Conservation (phyloP, 2,113 vertebrate species). For the Cyphomyrus plagiostoma region DNA sequence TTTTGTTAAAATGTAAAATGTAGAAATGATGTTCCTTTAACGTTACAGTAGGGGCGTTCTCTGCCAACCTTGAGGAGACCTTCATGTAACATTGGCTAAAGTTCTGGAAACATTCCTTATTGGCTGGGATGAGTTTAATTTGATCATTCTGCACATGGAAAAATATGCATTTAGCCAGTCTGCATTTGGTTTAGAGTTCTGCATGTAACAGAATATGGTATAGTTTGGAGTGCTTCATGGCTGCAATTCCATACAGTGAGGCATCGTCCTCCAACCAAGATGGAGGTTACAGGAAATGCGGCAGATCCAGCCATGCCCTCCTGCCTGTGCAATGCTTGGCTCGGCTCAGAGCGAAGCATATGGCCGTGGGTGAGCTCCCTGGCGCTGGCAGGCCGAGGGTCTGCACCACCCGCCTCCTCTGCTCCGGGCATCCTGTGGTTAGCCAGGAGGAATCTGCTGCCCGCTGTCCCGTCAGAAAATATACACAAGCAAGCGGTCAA, state of each 20-base stretch:
- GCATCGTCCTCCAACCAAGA: neutral
- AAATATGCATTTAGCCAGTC: neutral
- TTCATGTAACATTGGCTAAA: neutral
- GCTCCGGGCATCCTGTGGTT: neutral
- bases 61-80: neutral
- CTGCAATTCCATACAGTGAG: neutral
- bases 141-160: neutral
- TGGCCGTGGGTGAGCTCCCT: conserved; percentile 10
- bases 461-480: neutral
- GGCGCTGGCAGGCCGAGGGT: neutral
- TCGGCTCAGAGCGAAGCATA: neutral
- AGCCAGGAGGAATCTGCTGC: neutral
- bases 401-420: neutral
- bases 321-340: neutral
- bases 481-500: neutral
- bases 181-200: neutral
- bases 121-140: neutral
- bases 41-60: neutral
- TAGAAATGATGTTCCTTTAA: neutral
- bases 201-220: neutral
- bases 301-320: neutral
- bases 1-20: neutral
- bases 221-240: neutral
- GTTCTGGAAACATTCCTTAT: neutral
- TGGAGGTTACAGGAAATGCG: neutral